Base-by-base conservation (phyloP, 2,888 invertebrate species). In the Automeris io region DNA sequence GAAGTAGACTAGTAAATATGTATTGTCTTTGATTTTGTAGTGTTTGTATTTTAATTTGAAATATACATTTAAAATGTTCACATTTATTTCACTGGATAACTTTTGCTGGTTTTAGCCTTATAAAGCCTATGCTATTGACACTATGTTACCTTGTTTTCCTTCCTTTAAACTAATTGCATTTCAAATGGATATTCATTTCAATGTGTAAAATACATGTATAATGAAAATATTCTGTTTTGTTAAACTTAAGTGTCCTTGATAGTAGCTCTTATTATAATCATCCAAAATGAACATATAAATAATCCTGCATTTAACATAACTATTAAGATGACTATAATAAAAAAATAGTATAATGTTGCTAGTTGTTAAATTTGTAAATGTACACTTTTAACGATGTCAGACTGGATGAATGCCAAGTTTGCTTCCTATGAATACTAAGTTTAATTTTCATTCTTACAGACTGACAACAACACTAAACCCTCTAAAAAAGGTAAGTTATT, bases 401-500 rank as follows among this genome's bases (percentile, higher is more conserved):
- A 44, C 46, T 71, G 67, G 68, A 63, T 39, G 35, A 16, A 37
- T 49, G 68, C 69, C 70, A 68, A 61, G 39, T 47, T 45, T 52
- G 43, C 41, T 37, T 36, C 25, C 38, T 38, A 32, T 41, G 32
- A 16, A 34, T 33, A 43, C 40, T 49, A 39, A 45, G n/a, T n/a
- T 47, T 44, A 51, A 41, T 19, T 33, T 42, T 18, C 48, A 33
- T 47, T 51, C 48, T 86, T 87, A 52, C 85, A 88, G 88, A 79
- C 86, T 59, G 91, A 91, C 59, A 88, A 80, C 57, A 87, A 88
- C 60, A 70, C 88, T 42, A 89, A 90, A 67, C 52, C 47, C 41
- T 66, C 54, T 41, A 80, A 80, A 49, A 88, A 88, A 69, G 88
- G 89, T 88, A 88, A 89, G 89, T 68, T 37, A 34, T 37, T 35